A percentile compares a stretch with the other conserved stretches of the same genome.
phyloP scores from a whole-genome alignment of 2,888 invertebrate genomes.

The Tipula confusa region DNA sequence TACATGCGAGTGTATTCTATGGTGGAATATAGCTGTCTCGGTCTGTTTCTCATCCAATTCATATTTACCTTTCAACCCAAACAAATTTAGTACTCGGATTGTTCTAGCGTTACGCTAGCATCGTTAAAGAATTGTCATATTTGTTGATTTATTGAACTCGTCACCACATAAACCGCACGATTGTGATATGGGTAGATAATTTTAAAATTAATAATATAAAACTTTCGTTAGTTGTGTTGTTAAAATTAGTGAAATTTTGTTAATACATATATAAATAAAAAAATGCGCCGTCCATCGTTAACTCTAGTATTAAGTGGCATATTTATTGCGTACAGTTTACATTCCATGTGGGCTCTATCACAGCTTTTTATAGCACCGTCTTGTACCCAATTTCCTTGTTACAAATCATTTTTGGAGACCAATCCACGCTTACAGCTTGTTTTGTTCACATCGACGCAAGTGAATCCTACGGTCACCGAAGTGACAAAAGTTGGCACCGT shows the following conservation, averaged over 20 bases:
- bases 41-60: neutral
- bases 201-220: neutral
- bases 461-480: slow-evolving; percentile 56
- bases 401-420: slow-evolving; percentile 62
- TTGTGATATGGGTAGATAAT: neutral
- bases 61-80: neutral
- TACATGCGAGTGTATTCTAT: too few species aligned
- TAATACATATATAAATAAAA: slow-evolving; percentile 33
- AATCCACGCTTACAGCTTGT: slow-evolving; percentile 67
- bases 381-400: slow-evolving; percentile 59
- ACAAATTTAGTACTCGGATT: neutral
- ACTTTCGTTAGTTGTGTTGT: neutral
- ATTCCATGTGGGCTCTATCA: slow-evolving; percentile 72
- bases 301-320: slow-evolving; percentile 59
- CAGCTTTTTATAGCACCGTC: slow-evolving; percentile 67
- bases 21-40: neutral
- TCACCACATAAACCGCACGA: neutral
- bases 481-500: slow-evolving; percentile 58
- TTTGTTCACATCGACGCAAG: slow-evolving; percentile 62
- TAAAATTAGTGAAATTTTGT: neutral
- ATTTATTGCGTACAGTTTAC: slow-evolving; percentile 64
- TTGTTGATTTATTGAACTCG: neutral
- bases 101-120: neutral
- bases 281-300: slow-evolving; percentile 55
- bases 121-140: neutral